phyloP scores from a whole-genome alignment of 2,113 vertebrate genomes.

The Callopanchax toddi region DNA sequence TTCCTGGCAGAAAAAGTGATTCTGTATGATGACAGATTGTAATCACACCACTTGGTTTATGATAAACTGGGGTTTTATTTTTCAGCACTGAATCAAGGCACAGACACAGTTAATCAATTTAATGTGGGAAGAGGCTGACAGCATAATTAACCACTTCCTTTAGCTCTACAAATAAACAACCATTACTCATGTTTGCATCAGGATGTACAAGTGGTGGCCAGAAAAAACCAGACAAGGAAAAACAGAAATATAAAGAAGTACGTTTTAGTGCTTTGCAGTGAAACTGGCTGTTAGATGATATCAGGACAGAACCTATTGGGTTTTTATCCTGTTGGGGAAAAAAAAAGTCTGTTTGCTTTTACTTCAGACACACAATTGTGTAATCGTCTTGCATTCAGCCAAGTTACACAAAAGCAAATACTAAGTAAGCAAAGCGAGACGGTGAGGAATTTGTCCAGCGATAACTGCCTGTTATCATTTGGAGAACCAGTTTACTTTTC shows the following conservation, averaged over 20 bases:
- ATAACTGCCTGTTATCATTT: conserved; percentile 45
- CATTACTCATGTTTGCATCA: conserved; percentile 57
- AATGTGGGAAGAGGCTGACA: conserved; percentile 51
- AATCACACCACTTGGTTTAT: conserved; percentile 37
- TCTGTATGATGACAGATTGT: conserved; percentile 26
- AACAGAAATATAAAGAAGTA: not conserved
- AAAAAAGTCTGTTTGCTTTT: conserved; percentile 23
- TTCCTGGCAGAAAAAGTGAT: conserved; percentile 8
- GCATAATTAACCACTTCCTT: conserved; percentile 66
- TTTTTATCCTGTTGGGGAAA: conserved; percentile 20
- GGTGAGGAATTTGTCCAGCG: conserved; percentile 32
- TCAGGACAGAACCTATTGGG: conserved; percentile 15
- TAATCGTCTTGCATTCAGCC: conserved; percentile 39
- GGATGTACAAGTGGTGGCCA: conserved; percentile 8
- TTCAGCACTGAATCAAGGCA: conserved; percentile 47
- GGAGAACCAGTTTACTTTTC: conserved; percentile 31
- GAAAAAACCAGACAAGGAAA: conserved; percentile 15
- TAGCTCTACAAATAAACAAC: conserved; percentile 52
- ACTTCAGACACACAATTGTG: conserved; percentile 27
- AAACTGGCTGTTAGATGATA: conserved; percentile 33
- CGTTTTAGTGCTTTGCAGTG: conserved; percentile 12
- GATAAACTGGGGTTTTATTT: conserved; percentile 56
- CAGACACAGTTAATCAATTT: conserved; percentile 52
- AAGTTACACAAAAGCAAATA: conserved; percentile 60
- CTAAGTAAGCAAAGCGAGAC: conserved; percentile 51